phyloP scores from a whole-genome alignment of 2,113 vertebrate genomes.

The Carassius gibelio region DNA sequence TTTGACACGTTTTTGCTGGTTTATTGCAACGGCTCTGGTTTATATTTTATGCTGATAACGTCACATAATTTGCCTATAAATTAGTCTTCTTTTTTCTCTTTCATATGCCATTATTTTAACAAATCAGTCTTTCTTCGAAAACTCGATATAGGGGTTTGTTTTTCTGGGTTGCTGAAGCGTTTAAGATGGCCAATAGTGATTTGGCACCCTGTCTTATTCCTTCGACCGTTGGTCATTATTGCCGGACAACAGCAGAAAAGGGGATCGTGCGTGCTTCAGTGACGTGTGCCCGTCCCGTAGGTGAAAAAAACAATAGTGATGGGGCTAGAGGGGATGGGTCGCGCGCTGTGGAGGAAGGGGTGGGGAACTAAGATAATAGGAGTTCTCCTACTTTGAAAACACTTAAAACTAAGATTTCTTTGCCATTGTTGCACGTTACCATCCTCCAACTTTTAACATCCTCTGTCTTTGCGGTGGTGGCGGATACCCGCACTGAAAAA shows the following conservation, averaged over 20 bases:
- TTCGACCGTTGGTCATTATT: slow-evolving; percentile 55
- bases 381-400: slow-evolving; percentile 39
- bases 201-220: slow-evolving; percentile 52
- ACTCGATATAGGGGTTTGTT: not conserved
- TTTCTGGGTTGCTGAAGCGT: slow-evolving; percentile 46
- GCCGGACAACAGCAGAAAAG: slow-evolving; percentile 50
- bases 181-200: slow-evolving; percentile 53
- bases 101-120: not conserved
- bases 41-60: no score
- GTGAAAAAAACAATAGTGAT: slow-evolving; percentile 44
- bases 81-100: not conserved
- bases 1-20: no score
- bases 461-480: not conserved
- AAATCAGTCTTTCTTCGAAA: not conserved
- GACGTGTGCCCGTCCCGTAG: slow-evolving; percentile 56
- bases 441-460: slow-evolving; percentile 15
- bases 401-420: slow-evolving; percentile 49
- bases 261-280: slow-evolving; percentile 56
- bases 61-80: no score
- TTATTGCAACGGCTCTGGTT: no score
- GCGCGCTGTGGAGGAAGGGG: slow-evolving; percentile 14
- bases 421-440: slow-evolving; percentile 28
- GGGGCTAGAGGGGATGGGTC: slow-evolving; percentile 11
- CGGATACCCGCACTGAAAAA: not conserved
- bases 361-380: slow-evolving; percentile 34